Evolutionary conservation across 2,113 vertebrate species (phyloP), one percentile per base, ranked within the genome.

Genomic region (Pithys albifrons): DNA sequence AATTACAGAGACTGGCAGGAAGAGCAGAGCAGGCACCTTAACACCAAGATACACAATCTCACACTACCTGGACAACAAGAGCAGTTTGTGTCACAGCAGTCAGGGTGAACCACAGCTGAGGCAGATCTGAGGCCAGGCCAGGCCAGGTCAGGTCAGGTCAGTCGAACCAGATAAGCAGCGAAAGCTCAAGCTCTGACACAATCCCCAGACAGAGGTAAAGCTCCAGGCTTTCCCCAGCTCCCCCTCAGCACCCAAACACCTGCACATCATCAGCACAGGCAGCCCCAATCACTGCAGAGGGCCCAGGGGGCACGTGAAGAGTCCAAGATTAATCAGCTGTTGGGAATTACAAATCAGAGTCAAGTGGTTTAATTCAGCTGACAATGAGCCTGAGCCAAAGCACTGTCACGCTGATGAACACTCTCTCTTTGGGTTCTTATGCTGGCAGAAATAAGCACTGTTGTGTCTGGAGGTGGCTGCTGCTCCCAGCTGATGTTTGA

Each of bases 331-430:
- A 81, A 89, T 72, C 29, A 93, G 74, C 43, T 89, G 62, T 31
- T 88, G 71, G 29, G 85, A 85, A 72, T 78, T 45, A 72, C 37
- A 57, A 57, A 87, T 48, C 49, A 85, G 61, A 88, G 48, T 45
- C 54, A 65, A 41, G 66, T 76, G 45, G 49, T 31, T 89, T 83
- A 74, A 27, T 37, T 64, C 52, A 52, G 25, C 65, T 78, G 67
- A 46, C 9, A 70, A 48, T 12, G 64, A 86, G 12, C 28, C 58
- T 39, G 51, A 69, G 18, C 22, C 14, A 45, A 67, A 93, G 46
- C 39, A 41, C 2, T 1, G 0, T 39, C 70, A 85, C 0, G 0
- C n/a, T n/a, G 61, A 33, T 5, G 8, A 67, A 57, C 27, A 31
- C 11, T 8, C 27, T 69, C 15, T 11, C 58, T 55, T 45, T 48